Base-by-base conservation (phyloP, 2,113 vertebrate species). In the Oxygymnocypris stewartii region DNA sequence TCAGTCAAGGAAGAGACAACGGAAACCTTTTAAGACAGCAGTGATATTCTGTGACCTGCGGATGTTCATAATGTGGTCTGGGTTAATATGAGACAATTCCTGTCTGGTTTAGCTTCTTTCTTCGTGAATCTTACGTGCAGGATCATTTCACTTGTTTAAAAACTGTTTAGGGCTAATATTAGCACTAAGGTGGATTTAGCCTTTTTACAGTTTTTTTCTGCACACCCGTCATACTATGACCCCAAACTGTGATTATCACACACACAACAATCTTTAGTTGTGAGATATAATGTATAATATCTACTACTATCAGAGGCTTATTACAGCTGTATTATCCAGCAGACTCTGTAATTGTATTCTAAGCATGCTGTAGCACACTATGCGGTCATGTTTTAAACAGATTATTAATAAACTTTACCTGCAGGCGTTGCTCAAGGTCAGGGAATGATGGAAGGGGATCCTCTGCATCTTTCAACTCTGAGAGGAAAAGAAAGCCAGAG, bases 381-480 rank as follows among this genome's bases (percentile, higher is more conserved):
- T 63, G 35, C 31, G 6, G 14, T 37, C 65, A 79, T n/a, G 54
- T 16, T n/a, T 13, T 61, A 31, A 10, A 37, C 2, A 59, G 16
- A 88, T 31, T 73, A 74, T 69, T 35, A 28, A 47, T 61, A 16
- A 54, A 20, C 44, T 63, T 95, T 94, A 96, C 96, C 96, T 97
- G 96, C 37, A 97, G 93, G 25, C 96, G 95, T 90, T 96, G 95
- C 81, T 97, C 96, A 93, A 97, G 91, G 88, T 96, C 95, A 90
- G 96, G 95, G 90, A 96, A 96, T 84, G 91, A 90, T 92, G 95
- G 93, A 85, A 94, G 92, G 49, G 89, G 20, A 31, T 93, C 94
- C 90, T 95, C 95, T 84, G 94, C 85, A 80, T 95, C 91, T 77
- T 92, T 92, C 82, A 95, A 95, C 92, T 96, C 96, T 97, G 87